Evolutionary conservation across 2,113 vertebrate species (phyloP), one percentile per base, ranked within the genome.

Genomic region (Myrmecophaga tridactyla): DNA sequence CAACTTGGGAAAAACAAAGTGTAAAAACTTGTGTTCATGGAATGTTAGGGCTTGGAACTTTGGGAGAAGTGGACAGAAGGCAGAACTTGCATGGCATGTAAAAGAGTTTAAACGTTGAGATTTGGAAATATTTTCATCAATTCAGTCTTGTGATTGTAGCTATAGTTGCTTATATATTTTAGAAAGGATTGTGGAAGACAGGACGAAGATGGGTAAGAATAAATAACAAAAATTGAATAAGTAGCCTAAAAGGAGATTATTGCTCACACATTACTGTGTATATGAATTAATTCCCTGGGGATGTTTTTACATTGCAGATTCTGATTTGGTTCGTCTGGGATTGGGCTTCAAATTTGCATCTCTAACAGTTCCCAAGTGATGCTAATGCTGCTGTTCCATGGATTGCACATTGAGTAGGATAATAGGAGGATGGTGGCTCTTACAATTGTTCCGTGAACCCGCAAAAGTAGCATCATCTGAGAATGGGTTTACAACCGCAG

Each of bases 361-460:
- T 86, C 20, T 80, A 34, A 43, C 7, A 34, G 31, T 9, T 91
- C 63, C 31, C 15, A 34, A n/a, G 13, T 36, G 17, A 31, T 29
- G 12, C 0, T 25, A 4, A 63, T 7, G 18, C 5, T 58, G 7
- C 10, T 25, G 2, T 36, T 80, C 1, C 2, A 0, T 4, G 51
- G 15, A 62, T 18, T 15, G 8, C 11, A 11, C 7, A 1, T 27
- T 6, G 8, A 51, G 8, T 11, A 48, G n/a, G 14, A 31, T 41
- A 36, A 92, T 15, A 14, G 14, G 6, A 92, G 58, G 41, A 39
- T 6, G 18, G 4, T 31, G 13, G 0, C 53, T 76, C 60, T 48
- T 31, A 7, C 62, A 15, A 6, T 90, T n/a, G 11, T 29, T 58
- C 36, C 2, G 7, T 56, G 18, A 27, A 18, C 6, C 18, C 18